Evolutionary conservation across 2,113 vertebrate species (phyloP).

Genomic region (Chunga burmeisteri): DNA sequence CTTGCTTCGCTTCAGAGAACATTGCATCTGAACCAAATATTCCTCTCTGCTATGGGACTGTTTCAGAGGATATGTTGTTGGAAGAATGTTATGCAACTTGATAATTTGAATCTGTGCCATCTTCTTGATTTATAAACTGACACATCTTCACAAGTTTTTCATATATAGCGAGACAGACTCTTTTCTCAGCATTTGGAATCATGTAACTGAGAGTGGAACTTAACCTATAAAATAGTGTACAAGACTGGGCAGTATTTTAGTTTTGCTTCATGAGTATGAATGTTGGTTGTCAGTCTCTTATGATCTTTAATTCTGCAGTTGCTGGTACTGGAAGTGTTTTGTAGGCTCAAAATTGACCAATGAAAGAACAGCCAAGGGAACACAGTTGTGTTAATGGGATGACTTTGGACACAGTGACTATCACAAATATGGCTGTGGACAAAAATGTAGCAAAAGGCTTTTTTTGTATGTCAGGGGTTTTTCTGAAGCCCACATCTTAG

Average conservation of each 20-base stretch:
- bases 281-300: background rate
- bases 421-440: background rate
- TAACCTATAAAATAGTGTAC: background rate
- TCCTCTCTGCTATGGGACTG: background rate
- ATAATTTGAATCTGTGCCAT: slow-evolving; percentile 36
- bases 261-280: background rate
- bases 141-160: slow-evolving; percentile 1
- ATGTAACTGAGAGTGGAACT: background rate
- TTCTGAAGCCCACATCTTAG: background rate
- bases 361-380: background rate
- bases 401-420: background rate
- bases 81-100: slow-evolving; percentile 1
- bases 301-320: background rate
- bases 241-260: background rate
- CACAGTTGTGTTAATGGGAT: background rate
- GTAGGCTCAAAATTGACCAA: background rate
- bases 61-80: background rate
- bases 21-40: background rate
- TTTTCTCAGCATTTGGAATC: slow-evolving; percentile 24
- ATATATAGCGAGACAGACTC: background rate
- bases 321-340: background rate
- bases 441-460: background rate
- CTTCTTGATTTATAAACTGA: slow-evolving; percentile 41
- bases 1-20: background rate
- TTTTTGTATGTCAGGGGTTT: background rate